Evolutionary conservation across 1,140 invertebrate genomes (phyloP), one percentile per base, ranked within the genome.

Genomic region (Drosophila parabipectinata): DNA sequence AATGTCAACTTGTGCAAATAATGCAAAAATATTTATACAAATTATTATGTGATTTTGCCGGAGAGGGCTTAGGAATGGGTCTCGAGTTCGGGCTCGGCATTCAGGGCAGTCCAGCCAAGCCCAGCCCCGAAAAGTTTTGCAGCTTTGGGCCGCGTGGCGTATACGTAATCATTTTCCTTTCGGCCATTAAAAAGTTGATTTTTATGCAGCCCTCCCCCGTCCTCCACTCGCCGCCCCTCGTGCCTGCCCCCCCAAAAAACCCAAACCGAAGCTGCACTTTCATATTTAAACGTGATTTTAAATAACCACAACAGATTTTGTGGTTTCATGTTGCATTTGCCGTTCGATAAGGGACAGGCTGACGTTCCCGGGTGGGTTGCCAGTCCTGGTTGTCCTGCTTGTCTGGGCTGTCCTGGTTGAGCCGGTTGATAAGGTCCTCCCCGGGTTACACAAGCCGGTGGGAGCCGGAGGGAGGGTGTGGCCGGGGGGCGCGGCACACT

Each of bases 251-350:
- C 44, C 9, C 4, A 9, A 24, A 30, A 58, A 47, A 26, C 47
- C 34, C 34, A 50, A 47, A 64, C 18, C 45, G 45, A 41, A 30
- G 32, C 59, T 61, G 56, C 72, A 84, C 80, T 75, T 54, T 75
- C 37, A 71, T 67, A 84, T 83, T 83, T 83, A 83, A 83, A 84
- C 80, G 80, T 83, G 80, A 83, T 83, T 83, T 83, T 84, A 84
- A 84, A 79, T 84, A 84, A 84, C 80, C 80, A 57, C 80, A 84
- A 84, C 80, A 84, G 80, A 84, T 84, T 84, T 84, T 84, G 80
- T 84, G 80, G 80, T 79, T 84, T 84, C 48, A 83, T 83, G 79
- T 83, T 75, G 79, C 75, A 83, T 83, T 83, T 83, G 72, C 67
- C 64, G 75, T 83, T 83, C 75, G 79, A 83, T 83, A 83, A 83